These are phyloP conservation scores for Leptoteleia sp. DNA, from an alignment of 1,140 invertebrate genomes.

Conservation along the genomic window DNA sequence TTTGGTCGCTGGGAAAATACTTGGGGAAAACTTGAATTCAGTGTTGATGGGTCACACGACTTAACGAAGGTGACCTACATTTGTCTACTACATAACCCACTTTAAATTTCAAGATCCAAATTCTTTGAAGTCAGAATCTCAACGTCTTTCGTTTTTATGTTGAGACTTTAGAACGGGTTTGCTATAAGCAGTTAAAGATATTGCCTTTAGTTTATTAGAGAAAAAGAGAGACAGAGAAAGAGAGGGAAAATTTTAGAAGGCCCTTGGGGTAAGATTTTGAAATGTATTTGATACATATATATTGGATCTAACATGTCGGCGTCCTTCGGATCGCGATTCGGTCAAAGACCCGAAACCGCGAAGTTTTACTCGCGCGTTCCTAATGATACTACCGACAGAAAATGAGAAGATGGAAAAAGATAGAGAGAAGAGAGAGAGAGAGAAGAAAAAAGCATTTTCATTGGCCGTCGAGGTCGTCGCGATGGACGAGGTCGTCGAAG, in stretches of 20 bases:
- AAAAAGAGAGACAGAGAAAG: background rate
- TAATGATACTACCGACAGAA: conserved; percentile 18
- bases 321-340: conserved; percentile 42
- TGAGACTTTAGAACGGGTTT: conserved; percentile 9
- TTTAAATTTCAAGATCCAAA: background rate
- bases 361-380: conserved; percentile 3
- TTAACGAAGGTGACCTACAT: too few relatives aligned
- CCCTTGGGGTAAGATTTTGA: conserved; percentile 16
- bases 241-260: background rate
- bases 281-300: conserved; percentile 24
- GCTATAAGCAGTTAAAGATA: conserved; percentile 8
- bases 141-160: background rate
- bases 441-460: conserved; percentile 49
- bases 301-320: conserved; percentile 20
- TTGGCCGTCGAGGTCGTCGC: conserved; percentile 54
- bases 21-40: too few relatives aligned
- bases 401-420: conserved; percentile 12
- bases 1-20: too few relatives aligned
- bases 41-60: too few relatives aligned
- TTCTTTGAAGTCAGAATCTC: background rate
- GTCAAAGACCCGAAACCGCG: conserved; percentile 51
- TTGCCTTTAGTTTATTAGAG: too few relatives aligned
- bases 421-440: conserved; percentile 2
- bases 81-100: background rate
- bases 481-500: conserved; percentile 61